Evolutionary conservation across 1,140 invertebrate genomes (phyloP), one percentile per base, ranked within the genome.

Genomic region (Drosophila grimshawi): DNA sequence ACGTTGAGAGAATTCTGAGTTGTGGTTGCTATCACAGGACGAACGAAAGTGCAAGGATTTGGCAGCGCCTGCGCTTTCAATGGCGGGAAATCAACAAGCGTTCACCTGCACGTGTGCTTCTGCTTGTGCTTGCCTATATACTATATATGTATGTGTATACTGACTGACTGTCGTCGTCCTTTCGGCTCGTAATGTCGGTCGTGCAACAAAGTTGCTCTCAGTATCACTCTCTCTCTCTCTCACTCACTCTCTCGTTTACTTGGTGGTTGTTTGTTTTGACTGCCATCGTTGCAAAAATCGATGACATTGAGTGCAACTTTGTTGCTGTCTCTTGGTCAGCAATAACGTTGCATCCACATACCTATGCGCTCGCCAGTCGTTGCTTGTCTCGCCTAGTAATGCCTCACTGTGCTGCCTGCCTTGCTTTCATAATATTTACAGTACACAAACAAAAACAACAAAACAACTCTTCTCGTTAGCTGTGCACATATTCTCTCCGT

Each of bases 231-330:
- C 53, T 57, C 52, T 11, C n/a, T 37, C 41, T 19, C 72, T 43
- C 53, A 10, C 49, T 49, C 52, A 60, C 65, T 30, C 41, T 72
- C 27, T 35, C 66, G 43, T 41, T 86, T 66, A 77, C 75, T 76
- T 59, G 79, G 73, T 74, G 71, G 81, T 75, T 59, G 70, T 81
- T 90, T 80, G 88, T 86, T 80, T 73, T 82, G 81, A 77, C 78
- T 81, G 71, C 11, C 29, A 11, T 10, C 37, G 52, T 33, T 29
- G 59, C 64, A 76, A 90, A 90, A 91, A 91, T 90, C 90, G 90
- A 91, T 91, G 90, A 90, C 90, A 92, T 92, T 91, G 90, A 92
- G 90, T 75, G 90, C 90, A 92, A 92, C 90, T 90, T 75, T 86
- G 86, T 92, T 80, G 62, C 62, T 56, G 77, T 72, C 71, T 69